Percentiles rank a stretch among this genome's conserved stretches.
These are phyloP conservation scores for Verasper variegatus DNA, from an alignment of 2,113 vertebrate genomes.

Conservation along the genomic window DNA sequence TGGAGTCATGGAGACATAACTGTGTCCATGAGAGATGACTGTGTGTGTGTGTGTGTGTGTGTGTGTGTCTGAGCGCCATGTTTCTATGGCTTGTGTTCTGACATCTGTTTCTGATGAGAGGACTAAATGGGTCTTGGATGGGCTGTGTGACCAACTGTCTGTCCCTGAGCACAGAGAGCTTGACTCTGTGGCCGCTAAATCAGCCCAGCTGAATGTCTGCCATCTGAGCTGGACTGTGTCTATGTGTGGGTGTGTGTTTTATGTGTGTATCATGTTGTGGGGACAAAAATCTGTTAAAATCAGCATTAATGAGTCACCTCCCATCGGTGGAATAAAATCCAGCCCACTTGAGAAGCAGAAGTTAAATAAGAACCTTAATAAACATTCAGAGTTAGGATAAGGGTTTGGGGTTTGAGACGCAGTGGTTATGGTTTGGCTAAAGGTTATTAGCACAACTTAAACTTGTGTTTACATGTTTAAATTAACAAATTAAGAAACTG, in stretches of 20 bases:
- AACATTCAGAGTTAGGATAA: no score
- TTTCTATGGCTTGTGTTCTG: conserved; percentile 24
- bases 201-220: conserved; percentile 49
- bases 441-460: no score
- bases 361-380: neutral
- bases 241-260: conserved; percentile 30
- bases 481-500: no score
- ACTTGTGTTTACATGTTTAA: no score
- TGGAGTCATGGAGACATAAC: neutral
- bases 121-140: conserved; percentile 59
- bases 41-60: conserved; percentile 13
- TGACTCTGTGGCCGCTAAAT: conserved; percentile 57
- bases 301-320: neutral
- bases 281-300: conserved; percentile 20
- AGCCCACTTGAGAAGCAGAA: neutral
- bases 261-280: conserved; percentile 5
- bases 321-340: neutral
- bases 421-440: no score
- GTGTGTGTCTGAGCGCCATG: neutral
- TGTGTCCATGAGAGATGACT: neutral
- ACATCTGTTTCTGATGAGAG: conserved; percentile 70
- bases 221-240: conserved; percentile 28
- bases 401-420: no score
- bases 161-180: conserved; percentile 51
- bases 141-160: conserved; percentile 55